Conservation (phyloP, 2,797 vertebrate genomes). For the Micrastur ruficollis region DNA sequence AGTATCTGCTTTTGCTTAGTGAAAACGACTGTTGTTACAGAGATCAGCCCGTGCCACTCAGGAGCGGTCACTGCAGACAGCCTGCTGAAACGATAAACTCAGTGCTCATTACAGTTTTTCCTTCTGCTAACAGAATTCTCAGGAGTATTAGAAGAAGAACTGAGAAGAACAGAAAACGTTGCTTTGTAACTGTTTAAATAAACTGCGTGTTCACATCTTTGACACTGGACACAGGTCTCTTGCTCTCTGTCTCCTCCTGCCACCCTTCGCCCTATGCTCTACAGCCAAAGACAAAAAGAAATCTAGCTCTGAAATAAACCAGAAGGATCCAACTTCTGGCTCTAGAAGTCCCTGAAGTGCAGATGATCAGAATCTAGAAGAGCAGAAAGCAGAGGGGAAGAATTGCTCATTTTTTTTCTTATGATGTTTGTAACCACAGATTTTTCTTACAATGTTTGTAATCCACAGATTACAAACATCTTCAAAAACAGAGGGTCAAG, state of each 20-base stretch:
- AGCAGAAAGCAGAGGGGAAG: background rate
- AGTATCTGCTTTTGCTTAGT: background rate
- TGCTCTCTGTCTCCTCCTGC: background rate
- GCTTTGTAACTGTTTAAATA: background rate
- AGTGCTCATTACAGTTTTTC: background rate
- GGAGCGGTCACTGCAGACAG: background rate
- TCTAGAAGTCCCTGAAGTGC: background rate
- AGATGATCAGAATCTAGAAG: background rate
- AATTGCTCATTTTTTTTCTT: background rate
- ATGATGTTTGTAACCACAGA: background rate
- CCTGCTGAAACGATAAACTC: background rate
- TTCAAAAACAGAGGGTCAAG: background rate
- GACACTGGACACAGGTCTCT: background rate
- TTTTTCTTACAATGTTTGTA: background rate
- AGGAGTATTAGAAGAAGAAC: background rate
- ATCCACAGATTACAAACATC: background rate
- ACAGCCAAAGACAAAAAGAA: background rate
- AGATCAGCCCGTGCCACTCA: background rate
- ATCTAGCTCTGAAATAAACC: background rate
- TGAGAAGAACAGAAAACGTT: background rate
- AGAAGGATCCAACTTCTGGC: background rate
- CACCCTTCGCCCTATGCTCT: background rate
- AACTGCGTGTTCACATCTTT: background rate
- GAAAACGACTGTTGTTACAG: background rate
- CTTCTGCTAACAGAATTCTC: background rate